Evolutionary conservation across 2,113 vertebrate genomes (phyloP), one percentile per base, ranked within the genome.

Genomic region (Megaceryle torquata): DNA sequence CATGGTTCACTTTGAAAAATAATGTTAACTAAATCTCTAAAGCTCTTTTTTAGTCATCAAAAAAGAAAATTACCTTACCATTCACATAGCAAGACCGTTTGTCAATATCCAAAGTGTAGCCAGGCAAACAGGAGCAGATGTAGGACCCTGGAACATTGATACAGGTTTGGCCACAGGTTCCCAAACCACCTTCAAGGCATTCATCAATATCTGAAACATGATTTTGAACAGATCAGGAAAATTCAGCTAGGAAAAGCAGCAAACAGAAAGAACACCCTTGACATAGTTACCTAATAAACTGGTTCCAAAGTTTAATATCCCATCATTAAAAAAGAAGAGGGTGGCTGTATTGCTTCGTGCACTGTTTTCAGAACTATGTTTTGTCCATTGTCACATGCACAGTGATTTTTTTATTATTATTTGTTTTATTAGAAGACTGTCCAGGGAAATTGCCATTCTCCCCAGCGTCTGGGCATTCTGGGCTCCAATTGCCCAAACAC

Each of bases 141-240:
- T 97, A 97, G 3, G 97, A 97, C 29, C 97, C 97, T 29, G 97
- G 96, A 54, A 87, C 68, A 77, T 97, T 97, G 84, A 74, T 39
- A 46, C 97, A 97, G 57, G 71, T 97, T 95, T 97, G 97, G 56
- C 95, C 95, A 87, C 96, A 97, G 54, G 68, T 95, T 89, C 91
- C 92, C 76, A 97, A 84, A 72, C 93, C 94, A 2, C 95, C 93
- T 96, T 97, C 95, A 85, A 96, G 86, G 48, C 97, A 97, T 56
- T 97, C 97, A 48, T 97, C 96, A 8, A 97, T 95, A 95, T 97
- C 97, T 97, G 94, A 81, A 97, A 97, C 8, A 53, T 3, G 41
- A 3, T 51, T 80, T 93, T 70, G 50, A 80, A 92, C 28, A 56
- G 17, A 76, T 91, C 15, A 88, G 75, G 60, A 82, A 70, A 91